Percentiles rank a stretch among this genome's conserved stretches.
Evolutionary conservation across 2,888 invertebrate species (phyloP).

Genomic region (Stratiomys singularior): DNA sequence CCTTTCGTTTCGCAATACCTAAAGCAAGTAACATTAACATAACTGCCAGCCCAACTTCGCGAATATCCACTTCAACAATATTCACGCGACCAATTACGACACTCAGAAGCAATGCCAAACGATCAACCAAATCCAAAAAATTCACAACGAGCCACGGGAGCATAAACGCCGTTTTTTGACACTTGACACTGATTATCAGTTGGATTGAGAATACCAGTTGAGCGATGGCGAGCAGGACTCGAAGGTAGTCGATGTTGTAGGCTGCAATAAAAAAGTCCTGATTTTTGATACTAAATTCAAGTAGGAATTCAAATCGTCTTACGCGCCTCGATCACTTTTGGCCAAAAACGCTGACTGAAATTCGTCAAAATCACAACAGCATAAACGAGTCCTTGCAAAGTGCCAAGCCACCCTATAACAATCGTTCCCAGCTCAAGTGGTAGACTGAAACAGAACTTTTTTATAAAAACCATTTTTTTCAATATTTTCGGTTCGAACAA

Average conservation of each 20-base stretch:
- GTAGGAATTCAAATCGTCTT: not conserved
- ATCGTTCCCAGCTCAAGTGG: slow-evolving; percentile 11
- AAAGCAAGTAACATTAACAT: slow-evolving; percentile 13
- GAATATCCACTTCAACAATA: not conserved
- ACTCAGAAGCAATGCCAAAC: not conserved
- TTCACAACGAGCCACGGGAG: slow-evolving; percentile 24
- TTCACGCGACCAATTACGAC: not conserved
- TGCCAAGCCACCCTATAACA: slow-evolving; percentile 6
- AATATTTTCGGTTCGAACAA: too few relatives aligned
- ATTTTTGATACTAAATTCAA: not conserved
- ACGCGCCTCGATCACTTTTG: slow-evolving; percentile 5
- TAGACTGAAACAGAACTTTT: not conserved
- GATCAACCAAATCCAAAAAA: slow-evolving; percentile 10
- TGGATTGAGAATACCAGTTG: slow-evolving; percentile 18
- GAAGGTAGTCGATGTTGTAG: slow-evolving; percentile 32
- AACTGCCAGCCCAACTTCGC: slow-evolving; percentile 10
- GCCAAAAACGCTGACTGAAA: slow-evolving; percentile 11
- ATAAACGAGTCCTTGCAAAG: not conserved
- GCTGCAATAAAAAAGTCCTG: not conserved
- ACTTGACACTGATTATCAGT: slow-evolving; percentile 30
- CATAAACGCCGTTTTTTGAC: slow-evolving; percentile 11
- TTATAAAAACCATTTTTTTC: slow-evolving; percentile 10
- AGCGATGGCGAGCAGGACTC: slow-evolving; percentile 28
- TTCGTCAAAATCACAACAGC: slow-evolving; percentile 26
- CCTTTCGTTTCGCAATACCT: not conserved